phyloP scores from a whole-genome alignment of 2,113 vertebrate genomes.

The Trematomus loennbergii region DNA sequence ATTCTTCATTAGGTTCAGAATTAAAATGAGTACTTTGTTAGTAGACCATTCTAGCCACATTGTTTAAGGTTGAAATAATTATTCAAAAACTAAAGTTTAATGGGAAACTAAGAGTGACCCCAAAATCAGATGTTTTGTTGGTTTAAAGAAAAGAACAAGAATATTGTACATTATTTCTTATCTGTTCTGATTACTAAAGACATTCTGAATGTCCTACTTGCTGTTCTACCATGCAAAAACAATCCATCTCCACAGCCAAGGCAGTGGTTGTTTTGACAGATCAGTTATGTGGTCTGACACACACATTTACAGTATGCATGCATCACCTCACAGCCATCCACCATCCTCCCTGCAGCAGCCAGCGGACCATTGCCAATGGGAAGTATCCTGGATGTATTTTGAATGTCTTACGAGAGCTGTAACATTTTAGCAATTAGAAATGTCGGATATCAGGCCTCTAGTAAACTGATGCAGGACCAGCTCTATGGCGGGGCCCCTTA shows the following conservation, averaged over 20 bases:
- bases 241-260: not conserved
- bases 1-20: not conserved
- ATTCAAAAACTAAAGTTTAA: not conserved
- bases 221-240: not conserved
- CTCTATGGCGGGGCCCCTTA: constrained; percentile 15
- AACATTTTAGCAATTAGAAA: constrained; percentile 28
- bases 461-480: constrained; percentile 5
- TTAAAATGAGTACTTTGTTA: not conserved
- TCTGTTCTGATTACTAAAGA: too few species aligned
- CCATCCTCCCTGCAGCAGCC: not conserved
- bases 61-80: not conserved
- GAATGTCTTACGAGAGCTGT: not conserved
- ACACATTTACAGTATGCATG: not conserved
- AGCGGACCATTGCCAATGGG: not conserved
- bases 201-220: not conserved
- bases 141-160: not conserved
- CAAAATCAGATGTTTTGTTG: not conserved
- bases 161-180: not conserved
- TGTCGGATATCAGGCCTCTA: not conserved
- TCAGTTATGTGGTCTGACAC: not conserved
- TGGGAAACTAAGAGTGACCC: not conserved
- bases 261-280: constrained; percentile 2
- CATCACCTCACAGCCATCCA: not conserved
- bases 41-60: not conserved
- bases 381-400: not conserved